These are phyloP conservation scores for Drosophila ezoana DNA, from an alignment of 2,888 invertebrate species.

Conservation along the genomic window DNA sequence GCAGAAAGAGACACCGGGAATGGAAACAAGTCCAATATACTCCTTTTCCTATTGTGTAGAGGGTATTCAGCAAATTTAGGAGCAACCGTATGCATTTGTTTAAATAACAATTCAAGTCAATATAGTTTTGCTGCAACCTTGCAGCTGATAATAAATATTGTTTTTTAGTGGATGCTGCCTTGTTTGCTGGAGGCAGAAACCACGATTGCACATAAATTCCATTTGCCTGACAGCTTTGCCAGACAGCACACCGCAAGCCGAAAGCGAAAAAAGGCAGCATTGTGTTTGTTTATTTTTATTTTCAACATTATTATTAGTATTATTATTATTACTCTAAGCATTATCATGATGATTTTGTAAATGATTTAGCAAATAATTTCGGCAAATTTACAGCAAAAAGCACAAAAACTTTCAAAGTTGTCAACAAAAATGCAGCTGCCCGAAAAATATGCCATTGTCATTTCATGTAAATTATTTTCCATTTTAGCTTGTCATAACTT, in stretches of 20 bases:
- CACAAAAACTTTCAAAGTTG: slow-evolving; percentile 29
- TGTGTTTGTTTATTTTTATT: slow-evolving; percentile 12
- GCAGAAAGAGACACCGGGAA: too few relatives aligned
- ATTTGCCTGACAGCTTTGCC: slow-evolving; percentile 52
- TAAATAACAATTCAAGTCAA: slow-evolving; percentile 31
- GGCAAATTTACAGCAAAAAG: slow-evolving; percentile 17
- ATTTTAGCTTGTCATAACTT: slow-evolving; percentile 64
- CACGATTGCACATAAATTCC: slow-evolving; percentile 62
- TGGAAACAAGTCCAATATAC: neutral
- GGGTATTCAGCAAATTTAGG: slow-evolving; percentile 17
- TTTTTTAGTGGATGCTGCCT: slow-evolving; percentile 16
- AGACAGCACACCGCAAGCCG: slow-evolving; percentile 26
- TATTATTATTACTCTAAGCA: neutral
- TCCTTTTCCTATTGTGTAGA: neutral
- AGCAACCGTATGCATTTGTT: slow-evolving; percentile 18
- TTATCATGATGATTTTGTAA: slow-evolving; percentile 13
- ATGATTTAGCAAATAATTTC: slow-evolving; percentile 34
- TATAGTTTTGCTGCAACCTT: neutral
- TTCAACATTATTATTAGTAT: slow-evolving; percentile 2
- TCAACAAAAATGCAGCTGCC: slow-evolving; percentile 13
- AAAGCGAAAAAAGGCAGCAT: slow-evolving; percentile 36
- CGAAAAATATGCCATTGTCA: slow-evolving; percentile 34
- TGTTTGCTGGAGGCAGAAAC: slow-evolving; percentile 19
- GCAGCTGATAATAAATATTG: slow-evolving; percentile 12
- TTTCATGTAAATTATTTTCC: slow-evolving; percentile 52